These are phyloP conservation scores for Melierax canorus DNA, from an alignment of 2,113 vertebrate genomes.

Conservation along the genomic window DNA sequence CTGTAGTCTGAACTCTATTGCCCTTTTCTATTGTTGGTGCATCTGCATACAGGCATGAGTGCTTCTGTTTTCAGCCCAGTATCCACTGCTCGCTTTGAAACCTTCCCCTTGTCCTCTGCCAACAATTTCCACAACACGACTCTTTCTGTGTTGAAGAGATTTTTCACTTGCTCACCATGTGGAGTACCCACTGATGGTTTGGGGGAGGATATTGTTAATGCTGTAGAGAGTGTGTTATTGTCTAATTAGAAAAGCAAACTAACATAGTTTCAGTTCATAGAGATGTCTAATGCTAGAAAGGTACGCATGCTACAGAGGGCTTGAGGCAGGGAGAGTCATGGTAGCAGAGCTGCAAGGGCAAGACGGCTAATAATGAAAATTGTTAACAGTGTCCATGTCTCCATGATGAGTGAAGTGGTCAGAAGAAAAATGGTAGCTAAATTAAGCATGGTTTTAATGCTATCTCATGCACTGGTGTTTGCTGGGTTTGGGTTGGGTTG, in stretches of 20 bases:
- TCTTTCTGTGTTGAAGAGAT: background rate
- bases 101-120: background rate
- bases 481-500: background rate
- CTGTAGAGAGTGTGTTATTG: background rate
- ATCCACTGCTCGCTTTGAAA: background rate
- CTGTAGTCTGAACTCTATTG: background rate
- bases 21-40: background rate
- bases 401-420: background rate
- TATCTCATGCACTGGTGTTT: background rate
- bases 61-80: background rate
- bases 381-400: background rate
- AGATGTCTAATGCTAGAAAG: background rate
- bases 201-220: background rate
- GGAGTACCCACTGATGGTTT: background rate
- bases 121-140: background rate
- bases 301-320: fast-evolving
- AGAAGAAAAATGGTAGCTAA: background rate
- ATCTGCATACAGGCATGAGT: background rate
- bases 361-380: background rate
- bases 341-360: background rate
- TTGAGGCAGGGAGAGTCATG: background rate
- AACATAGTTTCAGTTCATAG: background rate
- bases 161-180: background rate
- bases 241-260: background rate
- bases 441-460: background rate